These are phyloP conservation scores for Ptychadena robeensis DNA, from an alignment of 2,797 vertebrate genomes.

Conservation along the genomic window DNA sequence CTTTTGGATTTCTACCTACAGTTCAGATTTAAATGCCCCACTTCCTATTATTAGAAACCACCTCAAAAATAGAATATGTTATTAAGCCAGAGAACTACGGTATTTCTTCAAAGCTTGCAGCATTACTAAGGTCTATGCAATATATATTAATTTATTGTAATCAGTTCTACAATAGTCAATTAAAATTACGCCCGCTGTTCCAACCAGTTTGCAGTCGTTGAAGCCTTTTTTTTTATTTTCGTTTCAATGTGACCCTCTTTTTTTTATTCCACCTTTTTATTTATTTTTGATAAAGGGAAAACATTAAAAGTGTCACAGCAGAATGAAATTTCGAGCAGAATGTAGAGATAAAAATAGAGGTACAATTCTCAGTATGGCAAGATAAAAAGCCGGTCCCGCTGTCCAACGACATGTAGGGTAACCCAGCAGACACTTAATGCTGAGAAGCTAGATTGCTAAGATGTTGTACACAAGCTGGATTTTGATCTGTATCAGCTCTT, in stretches of 20 bases:
- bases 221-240: too few species aligned
- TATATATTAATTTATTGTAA: too few species aligned
- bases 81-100: too few species aligned
- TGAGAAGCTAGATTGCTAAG: slow-evolving; percentile 40
- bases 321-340: slow-evolving; percentile 15
- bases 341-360: slow-evolving; percentile 25
- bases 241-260: slow-evolving; percentile 4
- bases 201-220: too few species aligned
- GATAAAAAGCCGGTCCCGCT: slow-evolving; percentile 30
- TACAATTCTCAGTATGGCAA: neutral
- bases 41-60: too few species aligned
- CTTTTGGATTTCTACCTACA: too few species aligned
- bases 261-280: neutral
- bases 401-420: slow-evolving; percentile 38
- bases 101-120: too few species aligned
- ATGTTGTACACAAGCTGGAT: slow-evolving; percentile 49
- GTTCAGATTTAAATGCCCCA: too few species aligned
- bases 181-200: too few species aligned
- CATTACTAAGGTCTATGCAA: too few species aligned
- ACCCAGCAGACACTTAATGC: slow-evolving; percentile 42
- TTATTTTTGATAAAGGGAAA: slow-evolving; percentile 24
- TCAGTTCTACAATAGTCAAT: too few species aligned
- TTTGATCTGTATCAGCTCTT: slow-evolving; percentile 52
- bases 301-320: slow-evolving; percentile 18
- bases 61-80: too few species aligned